Percentiles rank a stretch among this genome's conserved stretches.
phyloP scores from a whole-genome alignment of 2,888 invertebrate species.

The Drosophila prostipennis region DNA sequence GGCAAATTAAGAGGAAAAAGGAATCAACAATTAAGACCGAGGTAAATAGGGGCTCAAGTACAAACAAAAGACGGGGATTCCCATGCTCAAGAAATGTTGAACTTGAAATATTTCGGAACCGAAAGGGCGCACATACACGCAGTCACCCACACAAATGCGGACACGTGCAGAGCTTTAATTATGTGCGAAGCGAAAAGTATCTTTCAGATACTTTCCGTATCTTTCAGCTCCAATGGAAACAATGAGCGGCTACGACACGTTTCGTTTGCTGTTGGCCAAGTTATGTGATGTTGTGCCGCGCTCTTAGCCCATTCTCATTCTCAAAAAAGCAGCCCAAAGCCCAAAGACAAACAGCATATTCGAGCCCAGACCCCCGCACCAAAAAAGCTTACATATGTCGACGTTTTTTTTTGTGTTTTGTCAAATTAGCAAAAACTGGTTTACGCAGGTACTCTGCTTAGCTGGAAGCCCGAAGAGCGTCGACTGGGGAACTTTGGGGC shows the following conservation, averaged over 20 bases:
- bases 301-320: slow-evolving; percentile 10
- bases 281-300: slow-evolving; percentile 18
- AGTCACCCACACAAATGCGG: not conserved
- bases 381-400: slow-evolving; percentile 24
- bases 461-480: slow-evolving; percentile 27
- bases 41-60: slow-evolving; percentile 24
- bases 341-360: slow-evolving; percentile 44
- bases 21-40: slow-evolving; percentile 31
- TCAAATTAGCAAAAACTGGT: slow-evolving; percentile 73
- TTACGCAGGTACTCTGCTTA: slow-evolving; percentile 45
- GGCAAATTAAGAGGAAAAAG: slow-evolving; percentile 43
- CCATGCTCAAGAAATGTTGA: slow-evolving; percentile 36
- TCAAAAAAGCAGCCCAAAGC: slow-evolving; percentile 14
- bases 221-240: slow-evolving; percentile 34
- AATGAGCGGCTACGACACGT: slow-evolving; percentile 49
- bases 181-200: slow-evolving; percentile 51
- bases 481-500: slow-evolving; percentile 12
- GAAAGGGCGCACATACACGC: slow-evolving; percentile 29
- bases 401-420: slow-evolving; percentile 49
- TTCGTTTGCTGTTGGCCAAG: slow-evolving; percentile 49
- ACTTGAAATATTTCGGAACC: slow-evolving; percentile 44
- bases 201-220: slow-evolving; percentile 36
- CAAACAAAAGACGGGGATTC: slow-evolving; percentile 42
- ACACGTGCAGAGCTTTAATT: slow-evolving; percentile 54
- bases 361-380: slow-evolving; percentile 21